phyloP scores from a whole-genome alignment of 2,888 invertebrate genomes.

The Diadromus collaris region DNA sequence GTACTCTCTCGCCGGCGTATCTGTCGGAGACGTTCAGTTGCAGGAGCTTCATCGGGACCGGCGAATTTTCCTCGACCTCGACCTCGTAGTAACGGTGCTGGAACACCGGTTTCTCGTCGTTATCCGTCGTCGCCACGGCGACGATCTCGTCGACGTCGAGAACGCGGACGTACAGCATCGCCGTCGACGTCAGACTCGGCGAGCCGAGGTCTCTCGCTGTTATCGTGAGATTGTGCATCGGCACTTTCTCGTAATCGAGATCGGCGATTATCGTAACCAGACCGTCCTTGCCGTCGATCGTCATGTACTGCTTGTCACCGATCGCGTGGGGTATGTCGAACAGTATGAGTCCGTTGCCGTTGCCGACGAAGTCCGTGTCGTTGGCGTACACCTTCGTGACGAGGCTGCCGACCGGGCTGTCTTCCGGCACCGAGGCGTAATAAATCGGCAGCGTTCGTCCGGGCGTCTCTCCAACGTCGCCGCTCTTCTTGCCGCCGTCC shows the following conservation, averaged over 20 bases:
- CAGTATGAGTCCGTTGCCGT: constrained; percentile 92
- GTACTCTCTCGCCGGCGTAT: constrained; percentile 84
- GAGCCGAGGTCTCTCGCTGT: constrained; percentile 93
- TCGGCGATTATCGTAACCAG: constrained; percentile 88
- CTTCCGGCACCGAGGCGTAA: constrained; percentile 88
- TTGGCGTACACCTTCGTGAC: constrained; percentile 90
- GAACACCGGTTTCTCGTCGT: constrained; percentile 80
- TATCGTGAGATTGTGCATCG: constrained; percentile 88
- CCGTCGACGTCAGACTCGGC: constrained; percentile 90
- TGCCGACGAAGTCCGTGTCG: constrained; percentile 91
- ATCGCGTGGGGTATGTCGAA: constrained; percentile 87
- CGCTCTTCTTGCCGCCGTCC: too few relatives aligned
- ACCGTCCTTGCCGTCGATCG: constrained; percentile 93
- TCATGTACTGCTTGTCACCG: constrained; percentile 82
- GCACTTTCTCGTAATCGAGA: constrained; percentile 87
- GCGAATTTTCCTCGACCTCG: constrained; percentile 90
- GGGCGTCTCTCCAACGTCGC: too few relatives aligned
- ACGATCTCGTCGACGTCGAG: constrained; percentile 85
- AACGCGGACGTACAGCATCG: constrained; percentile 86
- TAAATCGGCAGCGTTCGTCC: constrained; percentile 85
- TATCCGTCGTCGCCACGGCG: constrained; percentile 81
- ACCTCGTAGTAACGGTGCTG: constrained; percentile 90
- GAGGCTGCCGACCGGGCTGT: constrained; percentile 87
- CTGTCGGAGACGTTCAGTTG: constrained; percentile 89
- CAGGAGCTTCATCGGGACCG: constrained; percentile 87